Percentiles rank a stretch among this genome's conserved stretches.
Conservation (phyloP, 2,888 invertebrate species). For the Orthosia gracilis region DNA sequence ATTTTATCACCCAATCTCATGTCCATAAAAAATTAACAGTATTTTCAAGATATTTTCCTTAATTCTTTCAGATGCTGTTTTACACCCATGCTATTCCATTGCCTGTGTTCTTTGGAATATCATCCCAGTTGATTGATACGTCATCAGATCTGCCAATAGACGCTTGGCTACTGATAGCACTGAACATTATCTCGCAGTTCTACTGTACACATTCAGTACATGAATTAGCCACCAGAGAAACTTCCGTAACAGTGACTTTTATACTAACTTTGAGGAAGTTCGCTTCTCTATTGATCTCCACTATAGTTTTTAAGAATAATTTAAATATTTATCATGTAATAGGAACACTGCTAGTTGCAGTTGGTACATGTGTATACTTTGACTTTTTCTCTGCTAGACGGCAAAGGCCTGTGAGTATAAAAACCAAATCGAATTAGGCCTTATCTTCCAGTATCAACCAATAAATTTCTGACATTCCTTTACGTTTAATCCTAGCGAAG, state of each 20-base stretch:
- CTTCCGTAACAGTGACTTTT: conserved; percentile 85
- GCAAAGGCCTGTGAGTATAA: conserved; percentile 80
- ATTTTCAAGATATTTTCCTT: not conserved
- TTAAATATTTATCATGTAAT: conserved; percentile 81
- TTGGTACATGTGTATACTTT: conserved; percentile 86
- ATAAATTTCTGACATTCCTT: conserved; percentile 36
- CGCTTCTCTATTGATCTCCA: conserved; percentile 83
- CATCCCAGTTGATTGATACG: conserved; percentile 75
- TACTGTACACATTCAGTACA: conserved; percentile 86
- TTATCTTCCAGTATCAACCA: not conserved
- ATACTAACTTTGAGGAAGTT: conserved; percentile 87
- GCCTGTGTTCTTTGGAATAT: conserved; percentile 82
- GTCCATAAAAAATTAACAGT: not conserved
- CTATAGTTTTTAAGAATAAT: conserved; percentile 86
- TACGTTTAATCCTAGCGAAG: not conserved
- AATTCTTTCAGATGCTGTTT: conserved; percentile 85
- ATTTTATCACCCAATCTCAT: too few species aligned
- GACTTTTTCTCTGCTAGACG: conserved; percentile 79
- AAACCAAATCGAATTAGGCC: conserved; percentile 64
- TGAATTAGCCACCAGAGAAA: conserved; percentile 83
- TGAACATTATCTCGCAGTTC: conserved; percentile 83
- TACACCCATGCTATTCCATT: conserved; percentile 84
- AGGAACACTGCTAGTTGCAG: conserved; percentile 81
- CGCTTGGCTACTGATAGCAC: conserved; percentile 78
- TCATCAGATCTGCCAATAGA: conserved; percentile 70